phyloP scores from a whole-genome alignment of 2,113 vertebrate genomes.

The Melanocharis versteri region DNA sequence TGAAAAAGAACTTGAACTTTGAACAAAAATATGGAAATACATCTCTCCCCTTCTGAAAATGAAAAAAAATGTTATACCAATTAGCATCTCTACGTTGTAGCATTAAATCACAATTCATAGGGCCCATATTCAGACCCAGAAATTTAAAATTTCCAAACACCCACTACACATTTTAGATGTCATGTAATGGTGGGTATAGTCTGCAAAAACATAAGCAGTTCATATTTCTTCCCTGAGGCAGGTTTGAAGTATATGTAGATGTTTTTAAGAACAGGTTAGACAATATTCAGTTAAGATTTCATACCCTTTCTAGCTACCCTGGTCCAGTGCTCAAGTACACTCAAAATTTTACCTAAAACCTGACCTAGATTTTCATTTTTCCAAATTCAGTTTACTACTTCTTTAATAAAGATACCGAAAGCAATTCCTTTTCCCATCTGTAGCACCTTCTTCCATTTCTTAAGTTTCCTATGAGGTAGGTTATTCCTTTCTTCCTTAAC shows the following conservation, averaged over 20 bases:
- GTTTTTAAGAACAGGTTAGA: constrained; percentile 43
- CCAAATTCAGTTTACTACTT: background rate
- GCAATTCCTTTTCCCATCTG: background rate
- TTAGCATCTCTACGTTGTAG: background rate
- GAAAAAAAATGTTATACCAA: background rate
- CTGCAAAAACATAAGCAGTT: background rate
- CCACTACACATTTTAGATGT: background rate
- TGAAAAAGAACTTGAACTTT: background rate
- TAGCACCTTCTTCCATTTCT: background rate
- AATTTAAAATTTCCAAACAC: background rate
- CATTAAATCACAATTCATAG: background rate
- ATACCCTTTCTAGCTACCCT: background rate
- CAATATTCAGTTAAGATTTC: background rate
- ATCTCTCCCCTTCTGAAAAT: background rate
- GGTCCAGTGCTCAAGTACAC: background rate
- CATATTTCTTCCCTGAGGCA: constrained; percentile 12
- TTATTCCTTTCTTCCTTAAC: background rate
- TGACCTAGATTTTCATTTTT: background rate
- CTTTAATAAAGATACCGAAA: background rate
- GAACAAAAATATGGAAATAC: background rate
- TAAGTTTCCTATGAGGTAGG: background rate
- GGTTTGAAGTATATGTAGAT: background rate
- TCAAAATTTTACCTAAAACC: background rate
- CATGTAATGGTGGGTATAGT: background rate
- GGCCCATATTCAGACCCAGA: background rate